Evolutionary conservation across 2,113 vertebrate genomes (phyloP), one percentile per base, ranked within the genome.

Genomic region (Trogon surrucura): DNA sequence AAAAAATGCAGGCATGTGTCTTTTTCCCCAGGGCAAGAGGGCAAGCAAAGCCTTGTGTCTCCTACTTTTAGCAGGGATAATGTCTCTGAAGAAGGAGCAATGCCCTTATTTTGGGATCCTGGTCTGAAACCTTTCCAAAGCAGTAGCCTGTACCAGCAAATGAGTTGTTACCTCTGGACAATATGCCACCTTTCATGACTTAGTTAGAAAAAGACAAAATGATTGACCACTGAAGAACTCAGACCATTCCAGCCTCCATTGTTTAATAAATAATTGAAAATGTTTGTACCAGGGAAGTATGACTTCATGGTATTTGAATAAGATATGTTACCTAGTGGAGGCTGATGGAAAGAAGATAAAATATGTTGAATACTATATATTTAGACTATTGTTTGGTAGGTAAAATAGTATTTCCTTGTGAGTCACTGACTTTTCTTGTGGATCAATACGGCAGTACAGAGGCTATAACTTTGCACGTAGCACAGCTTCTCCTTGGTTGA

Each of bases 251-350:
- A 89, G 56, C 26, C 1, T 79, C 54, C 65, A 74, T 89, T 97
- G 94, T 96, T 89, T 79, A 94, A 92, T 38, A 78, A 95, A 94
- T 91, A 95, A 95, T 91, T 93, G 82, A 92, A 95, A 94, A 89
- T 73, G 30, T 29, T 45, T 75, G 62, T 95, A 95, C 57, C 85
- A 80, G 91, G 94, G 74, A 97, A 94, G 80, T 84, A 84, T 77
- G 93, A 94, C 86, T 95, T 91, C 73, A 84, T 65, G 44, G 47
- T 94, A 23, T 96, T 96, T 96, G 85, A 91, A 72, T 95, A 96
- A 95, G 80, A 71, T 88, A 91, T 5, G 11, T 62, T 71, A 92
- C 58, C 32, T n/a, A 47, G 32, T 62, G 61, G 54, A 87, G 32
- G 72, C 73, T 95, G 96, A 88, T 95, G 83, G 54, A 77, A 93